Percentiles rank a stretch among this genome's conserved stretches.
phyloP scores from a whole-genome alignment of 1,140 invertebrate species.

The Ceratitis capitata region DNA sequence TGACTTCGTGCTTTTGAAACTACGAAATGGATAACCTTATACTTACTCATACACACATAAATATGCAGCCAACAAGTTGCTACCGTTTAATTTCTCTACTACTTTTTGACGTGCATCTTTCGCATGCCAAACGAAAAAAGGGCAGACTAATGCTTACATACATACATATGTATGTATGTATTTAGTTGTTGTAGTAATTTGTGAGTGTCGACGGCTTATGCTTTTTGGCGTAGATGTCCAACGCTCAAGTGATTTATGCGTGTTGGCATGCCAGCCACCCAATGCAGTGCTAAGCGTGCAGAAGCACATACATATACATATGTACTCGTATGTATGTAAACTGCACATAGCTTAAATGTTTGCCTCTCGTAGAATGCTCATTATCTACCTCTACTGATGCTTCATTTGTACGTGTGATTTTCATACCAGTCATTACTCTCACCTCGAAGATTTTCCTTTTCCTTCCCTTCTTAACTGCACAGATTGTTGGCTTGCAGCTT shows the following conservation, averaged over 20 bases:
- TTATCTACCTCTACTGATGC: neutral
- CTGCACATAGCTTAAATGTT: neutral
- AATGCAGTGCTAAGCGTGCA: neutral
- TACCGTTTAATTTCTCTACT: neutral
- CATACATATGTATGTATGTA: too few species aligned
- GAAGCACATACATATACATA: neutral
- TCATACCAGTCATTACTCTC: constrained; percentile 44
- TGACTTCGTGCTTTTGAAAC: too few species aligned
- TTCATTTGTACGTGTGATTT: constrained; percentile 32
- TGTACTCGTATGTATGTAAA: neutral
- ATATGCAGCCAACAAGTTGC: neutral
- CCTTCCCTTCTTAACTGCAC: neutral
- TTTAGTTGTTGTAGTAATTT: neutral
- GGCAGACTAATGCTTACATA: too few species aligned
- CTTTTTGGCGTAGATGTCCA: neutral
- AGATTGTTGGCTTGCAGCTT: neutral
- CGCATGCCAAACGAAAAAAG: constrained; percentile 8
- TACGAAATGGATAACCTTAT: too few species aligned
- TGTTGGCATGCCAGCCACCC: constrained; percentile 13
- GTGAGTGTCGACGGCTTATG: neutral
- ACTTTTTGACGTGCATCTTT: constrained; percentile 5
- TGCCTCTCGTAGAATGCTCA: neutral
- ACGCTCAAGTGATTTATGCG: constrained; percentile 26
- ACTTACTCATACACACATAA: too few species aligned
- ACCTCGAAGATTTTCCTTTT: constrained; percentile 36